phyloP scores from a whole-genome alignment of 2,888 invertebrate genomes.

The Ommatoiulus sabulosus region DNA sequence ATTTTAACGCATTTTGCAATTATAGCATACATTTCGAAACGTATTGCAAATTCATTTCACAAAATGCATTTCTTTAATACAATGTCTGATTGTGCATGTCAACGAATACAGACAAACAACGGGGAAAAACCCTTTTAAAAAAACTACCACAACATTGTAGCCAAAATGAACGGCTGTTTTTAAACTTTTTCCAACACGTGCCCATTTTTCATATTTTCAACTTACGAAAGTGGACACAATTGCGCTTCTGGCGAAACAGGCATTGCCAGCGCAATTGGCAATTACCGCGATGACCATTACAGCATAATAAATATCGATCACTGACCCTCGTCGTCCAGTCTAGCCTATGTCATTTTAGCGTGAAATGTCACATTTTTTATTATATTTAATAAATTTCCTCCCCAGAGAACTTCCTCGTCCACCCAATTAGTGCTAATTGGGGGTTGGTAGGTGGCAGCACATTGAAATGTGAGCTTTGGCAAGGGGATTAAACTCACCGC shows the following conservation, averaged over 20 bases:
- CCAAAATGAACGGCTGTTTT: too few relatives aligned
- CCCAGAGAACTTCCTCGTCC: not conserved
- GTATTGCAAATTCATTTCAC: too few relatives aligned
- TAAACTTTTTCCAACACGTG: too few relatives aligned
- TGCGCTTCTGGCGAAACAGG: not conserved
- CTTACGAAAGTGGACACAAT: too few relatives aligned
- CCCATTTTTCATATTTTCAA: too few relatives aligned
- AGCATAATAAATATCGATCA: constrained; percentile 34
- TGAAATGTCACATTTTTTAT: constrained; percentile 3
- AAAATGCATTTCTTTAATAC: too few relatives aligned
- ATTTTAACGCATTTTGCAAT: too few relatives aligned
- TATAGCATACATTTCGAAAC: too few relatives aligned
- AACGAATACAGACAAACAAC: too few relatives aligned
- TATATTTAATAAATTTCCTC: not conserved
- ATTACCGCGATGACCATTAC: constrained; percentile 3
- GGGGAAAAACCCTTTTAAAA: too few relatives aligned
- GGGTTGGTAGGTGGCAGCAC: not conserved
- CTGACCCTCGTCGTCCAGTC: not conserved
- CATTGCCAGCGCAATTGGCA: not conserved
- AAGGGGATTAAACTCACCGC: not conserved
- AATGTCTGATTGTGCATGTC: too few relatives aligned
- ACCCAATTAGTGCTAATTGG: not conserved
- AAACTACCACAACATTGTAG: too few relatives aligned
- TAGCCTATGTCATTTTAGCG: not conserved
- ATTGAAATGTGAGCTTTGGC: not conserved